Evolutionary conservation across 2,113 vertebrate genomes (phyloP).

Genomic region (Zootoca vivipara): DNA sequence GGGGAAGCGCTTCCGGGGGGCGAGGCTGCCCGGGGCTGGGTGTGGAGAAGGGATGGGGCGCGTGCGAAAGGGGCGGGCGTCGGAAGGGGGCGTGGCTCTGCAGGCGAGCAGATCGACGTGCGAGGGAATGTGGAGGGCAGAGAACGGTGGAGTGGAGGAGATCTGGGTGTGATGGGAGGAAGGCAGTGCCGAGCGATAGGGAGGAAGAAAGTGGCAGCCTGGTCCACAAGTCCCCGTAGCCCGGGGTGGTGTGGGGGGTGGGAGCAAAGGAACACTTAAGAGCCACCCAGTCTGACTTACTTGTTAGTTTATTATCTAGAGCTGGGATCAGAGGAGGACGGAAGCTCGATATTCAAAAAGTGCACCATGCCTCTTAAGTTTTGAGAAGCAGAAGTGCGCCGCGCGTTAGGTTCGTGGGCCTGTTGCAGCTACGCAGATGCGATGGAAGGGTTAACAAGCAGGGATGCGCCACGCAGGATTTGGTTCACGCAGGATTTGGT

Average conservation of each 20-base stretch:
- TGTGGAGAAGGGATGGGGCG: background rate
- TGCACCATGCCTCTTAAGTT: background rate
- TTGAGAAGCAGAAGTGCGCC: background rate
- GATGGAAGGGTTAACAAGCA: background rate
- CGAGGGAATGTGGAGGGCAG: background rate
- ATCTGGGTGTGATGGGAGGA: background rate
- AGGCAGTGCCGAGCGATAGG: background rate
- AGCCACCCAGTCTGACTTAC: background rate
- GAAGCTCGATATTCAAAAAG: background rate
- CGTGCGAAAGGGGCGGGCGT: background rate
- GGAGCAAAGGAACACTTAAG: background rate
- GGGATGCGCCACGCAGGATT: background rate
- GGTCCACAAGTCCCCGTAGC: background rate
- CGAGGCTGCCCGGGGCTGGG: background rate
- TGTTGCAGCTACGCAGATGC: too few species aligned
- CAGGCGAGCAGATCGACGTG: background rate
- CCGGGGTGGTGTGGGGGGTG: background rate
- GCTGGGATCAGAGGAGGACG: background rate
- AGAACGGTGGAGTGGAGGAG: accelerated
- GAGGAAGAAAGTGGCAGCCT: background rate
- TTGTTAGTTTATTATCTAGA: background rate
- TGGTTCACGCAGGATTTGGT: background rate
- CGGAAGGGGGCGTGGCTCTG: background rate
- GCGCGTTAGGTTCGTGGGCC: background rate
- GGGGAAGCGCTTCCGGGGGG: slow-evolving; percentile 2